Conservation (phyloP, 1,140 invertebrate species). For the Zaprionus tsacasi region DNA sequence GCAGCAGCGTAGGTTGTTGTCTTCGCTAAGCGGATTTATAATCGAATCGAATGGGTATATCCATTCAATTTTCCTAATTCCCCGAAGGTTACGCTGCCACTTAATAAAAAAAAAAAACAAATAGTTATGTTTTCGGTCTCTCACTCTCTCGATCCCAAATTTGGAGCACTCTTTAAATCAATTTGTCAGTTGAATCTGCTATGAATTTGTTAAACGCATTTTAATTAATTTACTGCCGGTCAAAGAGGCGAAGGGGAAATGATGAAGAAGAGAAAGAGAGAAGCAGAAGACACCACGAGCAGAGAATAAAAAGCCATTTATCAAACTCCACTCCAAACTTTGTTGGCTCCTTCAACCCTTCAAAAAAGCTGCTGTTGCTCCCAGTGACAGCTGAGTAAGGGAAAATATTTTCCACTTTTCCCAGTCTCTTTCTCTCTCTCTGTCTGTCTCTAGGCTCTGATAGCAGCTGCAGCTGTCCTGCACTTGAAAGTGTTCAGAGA, state of each 20-base stretch:
- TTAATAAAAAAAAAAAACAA: slow-evolving; percentile 38
- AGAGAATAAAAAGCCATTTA: slow-evolving; percentile 48
- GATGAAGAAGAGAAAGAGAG: background rate
- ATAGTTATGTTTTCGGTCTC: slow-evolving; percentile 30
- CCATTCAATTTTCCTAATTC: slow-evolving; percentile 26
- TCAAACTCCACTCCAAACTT: slow-evolving; percentile 52
- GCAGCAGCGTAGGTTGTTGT: slow-evolving; percentile 46
- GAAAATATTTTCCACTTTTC: background rate
- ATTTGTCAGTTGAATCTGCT: slow-evolving; percentile 38
- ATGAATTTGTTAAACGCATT: slow-evolving; percentile 67
- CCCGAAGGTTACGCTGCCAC: slow-evolving; percentile 54
- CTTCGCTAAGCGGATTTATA: slow-evolving; percentile 57
- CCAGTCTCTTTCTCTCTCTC: background rate
- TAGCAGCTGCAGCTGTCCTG: slow-evolving; percentile 46
- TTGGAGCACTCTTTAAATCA: slow-evolving; percentile 39
- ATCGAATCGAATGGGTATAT: slow-evolving; percentile 1
- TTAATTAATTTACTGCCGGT: slow-evolving; percentile 63
- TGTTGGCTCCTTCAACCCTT: slow-evolving; percentile 9
- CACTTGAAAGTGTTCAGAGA: slow-evolving; percentile 55
- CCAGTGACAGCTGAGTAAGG: slow-evolving; percentile 17
- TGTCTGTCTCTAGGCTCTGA: slow-evolving; percentile 23
- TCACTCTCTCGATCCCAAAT: slow-evolving; percentile 31
- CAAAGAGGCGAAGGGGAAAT: background rate
- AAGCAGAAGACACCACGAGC: too few species aligned
- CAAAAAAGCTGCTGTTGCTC: background rate